A percentile compares a stretch with the other conserved stretches of the same genome.
Conservation (phyloP, 2,113 vertebrate genomes). For the Grammomys dolichurus region DNA sequence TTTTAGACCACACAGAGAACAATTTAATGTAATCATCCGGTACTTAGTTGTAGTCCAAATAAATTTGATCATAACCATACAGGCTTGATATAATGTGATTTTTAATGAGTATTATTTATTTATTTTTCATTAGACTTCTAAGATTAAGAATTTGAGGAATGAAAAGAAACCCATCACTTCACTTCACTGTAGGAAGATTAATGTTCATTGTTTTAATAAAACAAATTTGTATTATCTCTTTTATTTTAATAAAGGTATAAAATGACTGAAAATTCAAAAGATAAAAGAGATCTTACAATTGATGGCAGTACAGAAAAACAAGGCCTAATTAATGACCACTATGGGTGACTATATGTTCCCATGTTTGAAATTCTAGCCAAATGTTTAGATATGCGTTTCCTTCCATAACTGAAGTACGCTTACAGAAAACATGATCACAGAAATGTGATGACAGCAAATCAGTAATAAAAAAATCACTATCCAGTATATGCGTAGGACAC, state of each 20-base stretch:
- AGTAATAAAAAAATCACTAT: not conserved
- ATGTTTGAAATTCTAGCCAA: not conserved
- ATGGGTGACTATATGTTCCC: not conserved
- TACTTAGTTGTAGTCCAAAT: not conserved
- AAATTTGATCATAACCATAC: not conserved
- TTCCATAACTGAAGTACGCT: too few relatives aligned
- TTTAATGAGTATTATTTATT: not conserved
- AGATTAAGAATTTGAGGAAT: not conserved
- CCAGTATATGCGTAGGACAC: not conserved
- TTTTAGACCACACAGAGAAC: not conserved
- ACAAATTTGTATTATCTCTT: not conserved
- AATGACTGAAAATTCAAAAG: not conserved
- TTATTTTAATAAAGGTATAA: not conserved
- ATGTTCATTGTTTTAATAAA: not conserved
- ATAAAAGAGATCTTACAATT: not conserved
- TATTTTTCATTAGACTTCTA: not conserved
- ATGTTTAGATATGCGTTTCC: not conserved
- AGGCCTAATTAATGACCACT: not conserved
- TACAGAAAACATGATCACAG: not conserved
- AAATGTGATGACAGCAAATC: not conserved
- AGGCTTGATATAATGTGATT: not conserved
- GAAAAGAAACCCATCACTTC: not conserved
- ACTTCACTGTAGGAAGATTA: not conserved
- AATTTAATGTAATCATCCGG: not conserved
- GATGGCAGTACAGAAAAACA: not conserved